Evolutionary conservation across 2,888 invertebrate genomes (phyloP).

Genomic region (Drosophila greeni): DNA sequence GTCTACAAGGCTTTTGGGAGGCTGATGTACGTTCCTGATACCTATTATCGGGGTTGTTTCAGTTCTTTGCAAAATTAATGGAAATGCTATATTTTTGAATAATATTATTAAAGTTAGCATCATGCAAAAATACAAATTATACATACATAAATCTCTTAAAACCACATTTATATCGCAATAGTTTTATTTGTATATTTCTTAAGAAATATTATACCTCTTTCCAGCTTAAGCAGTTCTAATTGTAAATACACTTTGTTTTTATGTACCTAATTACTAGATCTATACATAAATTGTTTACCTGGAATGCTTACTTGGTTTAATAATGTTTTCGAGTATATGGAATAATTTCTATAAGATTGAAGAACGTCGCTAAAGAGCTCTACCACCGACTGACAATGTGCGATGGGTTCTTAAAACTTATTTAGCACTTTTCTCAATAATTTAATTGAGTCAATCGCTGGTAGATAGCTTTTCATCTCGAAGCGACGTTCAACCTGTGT

Average conservation of each 20-base stretch:
- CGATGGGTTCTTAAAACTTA: slow-evolving; percentile 2
- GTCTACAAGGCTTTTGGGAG: not conserved
- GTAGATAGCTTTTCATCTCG: too few relatives aligned
- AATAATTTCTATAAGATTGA: slow-evolving; percentile 27
- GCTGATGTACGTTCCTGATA: not conserved
- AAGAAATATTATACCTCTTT: slow-evolving; percentile 39
- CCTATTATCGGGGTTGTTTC: not conserved
- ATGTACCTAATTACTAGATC: slow-evolving; percentile 6
- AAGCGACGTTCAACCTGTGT: slow-evolving; percentile 7
- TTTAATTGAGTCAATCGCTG: not conserved
- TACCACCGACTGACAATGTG: slow-evolving; percentile 7
- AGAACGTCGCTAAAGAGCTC: not conserved
- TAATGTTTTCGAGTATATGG: slow-evolving; percentile 37
- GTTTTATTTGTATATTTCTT: slow-evolving; percentile 19
- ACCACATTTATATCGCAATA: not conserved
- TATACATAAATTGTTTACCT: slow-evolving; percentile 24
- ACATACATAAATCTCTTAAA: too few relatives aligned
- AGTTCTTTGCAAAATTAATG: not conserved
- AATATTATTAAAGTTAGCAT: not conserved
- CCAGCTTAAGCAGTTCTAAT: slow-evolving; percentile 28
- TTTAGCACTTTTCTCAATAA: not conserved
- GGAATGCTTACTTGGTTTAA: slow-evolving; percentile 9
- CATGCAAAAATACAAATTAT: not conserved
- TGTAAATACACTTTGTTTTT: slow-evolving; percentile 32
- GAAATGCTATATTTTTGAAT: not conserved